Evolutionary conservation across 23 tunicate genomes (phyloP), one percentile per base, ranked within the genome.

Genomic region (Botrylloides violaceus): DNA sequence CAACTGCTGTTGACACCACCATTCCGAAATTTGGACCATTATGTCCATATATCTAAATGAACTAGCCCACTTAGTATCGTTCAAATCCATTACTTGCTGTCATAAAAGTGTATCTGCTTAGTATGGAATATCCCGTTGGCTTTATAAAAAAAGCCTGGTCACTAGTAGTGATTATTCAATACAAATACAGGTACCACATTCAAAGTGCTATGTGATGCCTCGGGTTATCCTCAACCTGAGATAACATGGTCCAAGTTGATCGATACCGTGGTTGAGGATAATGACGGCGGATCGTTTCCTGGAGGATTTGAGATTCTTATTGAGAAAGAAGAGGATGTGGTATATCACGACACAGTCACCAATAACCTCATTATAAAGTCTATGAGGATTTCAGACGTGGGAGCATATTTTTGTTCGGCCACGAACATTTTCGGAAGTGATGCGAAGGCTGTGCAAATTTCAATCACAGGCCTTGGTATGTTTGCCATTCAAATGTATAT

Each of bases 381-480:
- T 34, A 53, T 84, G 37, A 43, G 4, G 4, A 60, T 79, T 26
- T 85, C 63, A 29, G 99, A 87, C 38, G 96, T 71, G 24, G 99
- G 92, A 29, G 34, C 65, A 24, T 95, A 95, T 68, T 66, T 77
- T 15, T 95, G 99, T 47, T 62, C 66, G 29, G 96, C 86, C 30
- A 63, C 86, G 2, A 95, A 95, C 57, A 30, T 29, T 25, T 91
- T 90, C 61, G 85, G 99, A 3, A 79, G 66, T 3, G 66, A 58
- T 20, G 56, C 81, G 26, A 59, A 66, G 49, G 65, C 97, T 3
- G 85, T 78, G 39, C 81, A 75, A 32, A 36, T 90, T 20, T 33
- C 81, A 3, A 74, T 90, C 27, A 90, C 97, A 20, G 97, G 97
- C 35, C 77, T 87, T 73, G 82, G 97, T 90, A 7, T 0, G 22